Evolutionary conservation across 2,888 invertebrate genomes (phyloP).

Genomic region (Ophion ventricosus): DNA sequence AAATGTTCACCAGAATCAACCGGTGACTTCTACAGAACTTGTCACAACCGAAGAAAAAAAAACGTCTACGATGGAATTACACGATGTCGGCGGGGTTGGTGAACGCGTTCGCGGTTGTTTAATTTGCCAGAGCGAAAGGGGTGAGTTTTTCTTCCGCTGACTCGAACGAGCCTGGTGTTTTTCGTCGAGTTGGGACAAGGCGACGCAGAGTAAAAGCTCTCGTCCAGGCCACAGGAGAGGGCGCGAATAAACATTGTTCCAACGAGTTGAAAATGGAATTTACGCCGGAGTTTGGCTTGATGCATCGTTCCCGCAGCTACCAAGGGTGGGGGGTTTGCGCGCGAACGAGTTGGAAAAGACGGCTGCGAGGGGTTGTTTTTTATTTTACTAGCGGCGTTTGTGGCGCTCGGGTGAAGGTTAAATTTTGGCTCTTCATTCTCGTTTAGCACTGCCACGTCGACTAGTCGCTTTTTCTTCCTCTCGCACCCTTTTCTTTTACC

Average conservation of each 20-base stretch:
- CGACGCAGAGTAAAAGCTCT: neutral
- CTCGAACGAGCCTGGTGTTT: constrained; percentile 48
- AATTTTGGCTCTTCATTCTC: constrained; percentile 61
- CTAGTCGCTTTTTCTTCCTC: constrained; percentile 26
- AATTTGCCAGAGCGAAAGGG: constrained; percentile 61
- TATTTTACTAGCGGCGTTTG: constrained; percentile 35
- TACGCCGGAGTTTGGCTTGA: constrained; percentile 62
- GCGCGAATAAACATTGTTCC: constrained; percentile 65
- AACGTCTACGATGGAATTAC: constrained; percentile 32
- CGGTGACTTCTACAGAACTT: neutral
- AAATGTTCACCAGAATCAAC: no score
- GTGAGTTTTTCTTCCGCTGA: constrained; percentile 64
- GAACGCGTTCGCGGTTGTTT: constrained; percentile 59
- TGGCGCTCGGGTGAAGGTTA: constrained; percentile 46
- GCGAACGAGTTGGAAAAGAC: constrained; percentile 44
- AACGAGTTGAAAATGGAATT: constrained; percentile 66
- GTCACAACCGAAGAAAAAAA: neutral
- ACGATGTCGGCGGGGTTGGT: constrained; percentile 31
- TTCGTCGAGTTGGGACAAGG: constrained; percentile 50
- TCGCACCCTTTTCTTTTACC: constrained; percentile 1
- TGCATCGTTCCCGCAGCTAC: constrained; percentile 51
- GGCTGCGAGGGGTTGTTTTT: constrained; percentile 60
- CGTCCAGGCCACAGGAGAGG: constrained; percentile 4
- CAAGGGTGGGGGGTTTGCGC: constrained; percentile 11
- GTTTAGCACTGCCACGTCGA: constrained; percentile 43